Evolutionary conservation across 2,888 invertebrate genomes (phyloP).

Genomic region (Gibbula magus): DNA sequence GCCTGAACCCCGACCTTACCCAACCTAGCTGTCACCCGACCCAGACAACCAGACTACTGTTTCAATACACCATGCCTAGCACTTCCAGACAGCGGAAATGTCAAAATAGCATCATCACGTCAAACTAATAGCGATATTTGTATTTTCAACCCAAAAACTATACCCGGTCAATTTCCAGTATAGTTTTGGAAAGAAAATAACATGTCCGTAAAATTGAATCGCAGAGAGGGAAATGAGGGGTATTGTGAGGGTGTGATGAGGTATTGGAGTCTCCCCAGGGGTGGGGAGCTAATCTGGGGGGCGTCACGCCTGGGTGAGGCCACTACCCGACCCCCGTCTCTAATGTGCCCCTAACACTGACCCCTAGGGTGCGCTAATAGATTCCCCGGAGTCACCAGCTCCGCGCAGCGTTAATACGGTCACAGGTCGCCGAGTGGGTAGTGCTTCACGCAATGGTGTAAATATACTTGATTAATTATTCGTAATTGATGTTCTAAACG

Average conservation of each 20-base stretch:
- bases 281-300: not conserved
- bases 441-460: too few species aligned
- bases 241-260: not conserved
- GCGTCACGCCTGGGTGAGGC: not conserved
- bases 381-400: not conserved
- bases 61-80: not conserved
- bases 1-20: too few species aligned
- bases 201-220: slow-evolving; percentile 5
- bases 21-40: not conserved
- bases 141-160: not conserved
- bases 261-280: not conserved
- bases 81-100: not conserved
- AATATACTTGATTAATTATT: too few species aligned
- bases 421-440: too few species aligned
- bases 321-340: not conserved
- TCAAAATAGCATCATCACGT: not conserved
- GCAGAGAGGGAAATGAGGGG: not conserved
- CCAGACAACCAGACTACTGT: not conserved
- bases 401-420: too few species aligned
- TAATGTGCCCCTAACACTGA: not conserved
- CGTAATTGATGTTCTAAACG: too few species aligned
- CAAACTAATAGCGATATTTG: not conserved
- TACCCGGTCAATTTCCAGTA: not conserved
- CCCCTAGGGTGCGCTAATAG: not conserved
- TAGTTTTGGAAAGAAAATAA: not conserved